Percentiles rank a stretch among this genome's conserved stretches.
Evolutionary conservation across 2,113 vertebrate species (phyloP).

Genomic region (Ailuropoda melanoleuca): DNA sequence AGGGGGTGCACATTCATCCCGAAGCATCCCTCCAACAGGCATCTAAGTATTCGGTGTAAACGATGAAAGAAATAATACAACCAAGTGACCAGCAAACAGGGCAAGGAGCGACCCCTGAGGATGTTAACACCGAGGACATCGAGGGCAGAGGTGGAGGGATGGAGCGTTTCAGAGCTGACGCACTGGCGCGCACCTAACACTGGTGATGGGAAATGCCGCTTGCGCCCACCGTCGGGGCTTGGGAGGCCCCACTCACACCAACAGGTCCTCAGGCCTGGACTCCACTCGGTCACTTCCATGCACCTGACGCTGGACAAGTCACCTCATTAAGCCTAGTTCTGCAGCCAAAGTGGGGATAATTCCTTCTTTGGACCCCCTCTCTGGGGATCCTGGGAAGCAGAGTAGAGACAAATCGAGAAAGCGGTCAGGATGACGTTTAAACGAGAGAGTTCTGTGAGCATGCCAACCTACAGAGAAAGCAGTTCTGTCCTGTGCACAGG

Average conservation of each 20-base stretch:
- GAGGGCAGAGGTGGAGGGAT: background rate
- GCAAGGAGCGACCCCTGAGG: accelerated
- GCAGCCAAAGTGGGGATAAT: background rate
- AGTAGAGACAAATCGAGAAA: background rate
- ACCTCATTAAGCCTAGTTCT: background rate
- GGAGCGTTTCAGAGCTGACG: accelerated
- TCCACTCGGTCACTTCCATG: background rate
- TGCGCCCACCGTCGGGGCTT: accelerated
- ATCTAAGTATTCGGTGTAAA: background rate
- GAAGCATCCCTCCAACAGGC: background rate
- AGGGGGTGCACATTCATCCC: accelerated
- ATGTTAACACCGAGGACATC: accelerated
- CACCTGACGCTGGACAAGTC: accelerated
- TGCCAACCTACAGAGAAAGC: too few relatives aligned
- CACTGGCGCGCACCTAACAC: accelerated
- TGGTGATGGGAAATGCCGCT: accelerated
- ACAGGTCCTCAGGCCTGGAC: background rate
- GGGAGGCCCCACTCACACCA: background rate
- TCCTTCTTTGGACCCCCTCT: background rate
- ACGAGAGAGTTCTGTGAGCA: accelerated
- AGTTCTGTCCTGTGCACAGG: accelerated
- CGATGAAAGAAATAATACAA: background rate
- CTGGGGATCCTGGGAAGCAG: background rate
- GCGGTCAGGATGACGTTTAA: accelerated
- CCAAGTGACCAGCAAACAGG: accelerated